Evolutionary conservation across 1,140 invertebrate species (phyloP), one percentile per base, ranked within the genome.

Genomic region (Aphelinus certus): DNA sequence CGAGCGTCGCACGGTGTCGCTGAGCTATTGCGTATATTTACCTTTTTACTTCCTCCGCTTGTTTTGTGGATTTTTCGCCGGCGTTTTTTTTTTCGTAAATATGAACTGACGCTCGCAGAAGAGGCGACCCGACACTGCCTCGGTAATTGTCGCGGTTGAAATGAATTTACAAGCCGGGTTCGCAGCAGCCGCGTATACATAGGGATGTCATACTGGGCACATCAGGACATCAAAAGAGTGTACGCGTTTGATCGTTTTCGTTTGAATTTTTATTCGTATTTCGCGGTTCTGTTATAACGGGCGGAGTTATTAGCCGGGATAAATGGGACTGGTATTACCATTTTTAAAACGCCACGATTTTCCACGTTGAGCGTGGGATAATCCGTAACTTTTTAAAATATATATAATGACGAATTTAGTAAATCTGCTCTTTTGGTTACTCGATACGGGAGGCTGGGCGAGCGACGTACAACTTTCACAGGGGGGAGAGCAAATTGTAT

Each of bases 1-100:
- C 51, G 45, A 64, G 62, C 53, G 43, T 62, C 71, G 51, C 51
- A 63, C 49, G 51, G 49, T 55, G 43, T 63, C 49, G 45, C 49
- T 51, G 56, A 67, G 64, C 47, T 57, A 53, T 61, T 55, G 45
- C 63, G 49, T 70, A 61, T 70, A 75, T 75, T 75, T 70, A 70
- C 58, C 58, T 65, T 74, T 73, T 73, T 10, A 73, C 63, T 66
- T 66, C 26, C 26, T 2, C 6, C 55, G 71, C 47, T 73, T 67
- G 56, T 72, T 72, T 73, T 55, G 56, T 64, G 49, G 3, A 56
- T 9, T 62, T 65, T 73, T 68, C 68, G 64, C 46, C 42, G 2
- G 6, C 46, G 26, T 9, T 53, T 49, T 63, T 55, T 71, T 62
- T 47, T 68, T 46, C 51, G 51, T 47, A 47, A 67, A 73, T 67